Base-by-base conservation (phyloP, 2,888 invertebrate genomes). In the Miltochrista miniata region DNA sequence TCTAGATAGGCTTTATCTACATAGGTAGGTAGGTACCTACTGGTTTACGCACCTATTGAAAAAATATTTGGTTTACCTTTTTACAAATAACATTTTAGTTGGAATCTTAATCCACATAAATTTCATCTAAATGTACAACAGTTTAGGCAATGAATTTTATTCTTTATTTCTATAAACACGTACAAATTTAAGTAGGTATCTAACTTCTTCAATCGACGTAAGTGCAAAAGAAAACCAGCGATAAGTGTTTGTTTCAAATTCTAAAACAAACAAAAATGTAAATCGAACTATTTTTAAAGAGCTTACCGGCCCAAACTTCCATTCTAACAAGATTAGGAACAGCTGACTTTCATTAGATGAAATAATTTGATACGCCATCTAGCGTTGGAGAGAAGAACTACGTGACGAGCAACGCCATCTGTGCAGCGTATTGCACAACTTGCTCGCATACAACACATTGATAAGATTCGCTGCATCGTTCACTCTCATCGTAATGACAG, bases 341-440 rank as follows among this genome's bases (percentile, higher is more conserved):
- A 81, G 79, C 78, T 80, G 77, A 74, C 69, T 67, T 62, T 58
- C 46, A 51, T 56, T 51, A 51, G 62, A 65, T 61, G 58, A 51
- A 58, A 59, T 59, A 24, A 44, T 54, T 47, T 43, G 8, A 36
- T 51, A 48, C 68, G 79, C 81, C 89, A 88, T 82, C 90, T 89
- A 76, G 61, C 49, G 48, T 13, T 43, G 42, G 63, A 52, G 35
- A 58, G 64, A 48, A 4, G 80, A 83, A 90, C 84, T 83, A 70
- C 71, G 52, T 70, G 47, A 37, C 53, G 39, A 59, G 51, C 62
- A 80, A 56, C 83, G 89, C 88, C 90, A 87, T 88, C 90, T 90
- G 57, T 72, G 54, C 38, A 31, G 41, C 48, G 37, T 30, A 1
- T 35, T 24, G 7, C 15, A 61, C 64, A 74, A 52, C 60, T 59